phyloP scores from a whole-genome alignment of 1,140 invertebrate genomes.

The Steinernema feltiae region DNA sequence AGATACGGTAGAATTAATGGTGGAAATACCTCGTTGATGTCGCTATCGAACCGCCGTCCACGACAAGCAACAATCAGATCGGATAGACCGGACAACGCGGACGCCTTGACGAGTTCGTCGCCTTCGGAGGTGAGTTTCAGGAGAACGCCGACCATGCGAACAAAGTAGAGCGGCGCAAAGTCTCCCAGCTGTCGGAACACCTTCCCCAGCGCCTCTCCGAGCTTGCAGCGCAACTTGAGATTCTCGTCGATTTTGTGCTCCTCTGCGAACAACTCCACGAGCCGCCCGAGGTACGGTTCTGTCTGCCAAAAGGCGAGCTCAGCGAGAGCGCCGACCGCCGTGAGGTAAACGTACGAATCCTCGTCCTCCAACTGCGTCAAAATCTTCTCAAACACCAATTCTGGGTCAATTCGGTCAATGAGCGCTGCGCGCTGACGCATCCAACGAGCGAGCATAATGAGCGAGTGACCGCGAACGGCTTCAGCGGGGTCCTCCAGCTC shows the following conservation, averaged over 20 bases:
- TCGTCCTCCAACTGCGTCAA: constrained; percentile 21
- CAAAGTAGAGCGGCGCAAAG: constrained; percentile 27
- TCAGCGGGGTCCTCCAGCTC: neutral
- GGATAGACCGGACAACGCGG: constrained; percentile 29
- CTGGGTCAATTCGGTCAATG: neutral
- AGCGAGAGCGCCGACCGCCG: constrained; percentile 44
- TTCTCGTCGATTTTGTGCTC: constrained; percentile 11
- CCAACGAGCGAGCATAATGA: neutral
- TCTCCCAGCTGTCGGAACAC: constrained; percentile 39
- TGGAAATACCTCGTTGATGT: constrained; percentile 39
- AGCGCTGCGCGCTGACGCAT: neutral
- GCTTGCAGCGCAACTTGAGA: constrained; percentile 33
- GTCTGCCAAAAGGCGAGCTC: constrained; percentile 41
- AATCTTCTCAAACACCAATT: neutral
- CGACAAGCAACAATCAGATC: constrained; percentile 39
- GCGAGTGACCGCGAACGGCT: neutral
- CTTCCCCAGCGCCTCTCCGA: constrained; percentile 44
- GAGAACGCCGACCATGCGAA: neutral
- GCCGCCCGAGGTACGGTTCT: constrained; percentile 21
- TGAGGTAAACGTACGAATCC: constrained; percentile 41
- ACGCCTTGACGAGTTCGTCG: constrained; percentile 34
- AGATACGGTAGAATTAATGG: neutral
- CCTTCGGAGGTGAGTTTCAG: constrained; percentile 11
- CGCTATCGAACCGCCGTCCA: constrained; percentile 34
- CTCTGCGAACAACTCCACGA: constrained; percentile 37